Percentiles rank a stretch among this genome's conserved stretches.
These are phyloP conservation scores for Pterocles orientalis DNA, from an alignment of 2,113 vertebrate species.

Conservation along the genomic window DNA sequence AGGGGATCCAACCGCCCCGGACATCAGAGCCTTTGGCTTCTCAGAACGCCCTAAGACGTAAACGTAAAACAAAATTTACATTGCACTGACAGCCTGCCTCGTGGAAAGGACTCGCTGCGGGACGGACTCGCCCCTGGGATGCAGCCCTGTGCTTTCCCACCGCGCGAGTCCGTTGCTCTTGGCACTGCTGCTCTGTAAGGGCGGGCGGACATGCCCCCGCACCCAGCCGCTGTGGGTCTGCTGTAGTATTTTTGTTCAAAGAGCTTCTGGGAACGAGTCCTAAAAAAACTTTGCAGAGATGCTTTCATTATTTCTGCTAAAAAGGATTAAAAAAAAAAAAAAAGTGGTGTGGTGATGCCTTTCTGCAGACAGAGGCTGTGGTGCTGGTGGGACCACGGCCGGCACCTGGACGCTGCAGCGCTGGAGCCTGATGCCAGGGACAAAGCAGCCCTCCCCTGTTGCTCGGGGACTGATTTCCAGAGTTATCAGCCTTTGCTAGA, in stretches of 20 bases:
- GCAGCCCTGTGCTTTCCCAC: slow-evolving; percentile 17
- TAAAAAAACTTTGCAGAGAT: background rate
- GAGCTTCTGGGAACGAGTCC: slow-evolving; percentile 1
- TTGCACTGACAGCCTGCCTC: background rate
- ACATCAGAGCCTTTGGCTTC: background rate
- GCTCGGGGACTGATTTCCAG: background rate
- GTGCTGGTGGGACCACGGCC: background rate
- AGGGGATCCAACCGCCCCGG: background rate
- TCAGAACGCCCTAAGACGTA: background rate
- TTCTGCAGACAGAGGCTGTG: background rate
- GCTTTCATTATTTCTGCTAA: background rate
- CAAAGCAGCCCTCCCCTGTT: background rate
- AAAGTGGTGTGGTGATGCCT: background rate
- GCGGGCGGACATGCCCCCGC: background rate
- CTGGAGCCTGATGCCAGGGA: background rate
- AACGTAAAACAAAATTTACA: accelerated
- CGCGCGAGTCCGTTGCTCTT: accelerated
- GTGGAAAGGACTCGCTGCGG: background rate
- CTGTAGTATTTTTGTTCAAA: background rate
- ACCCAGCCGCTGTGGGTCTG: background rate
- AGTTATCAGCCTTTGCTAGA: background rate
- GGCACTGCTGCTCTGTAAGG: background rate
- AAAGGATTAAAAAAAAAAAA: background rate
- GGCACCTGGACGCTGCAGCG: background rate
- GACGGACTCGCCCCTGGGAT: background rate